Conservation (phyloP, 2,888 invertebrate genomes). For the Pogonocherus hispidulus region DNA sequence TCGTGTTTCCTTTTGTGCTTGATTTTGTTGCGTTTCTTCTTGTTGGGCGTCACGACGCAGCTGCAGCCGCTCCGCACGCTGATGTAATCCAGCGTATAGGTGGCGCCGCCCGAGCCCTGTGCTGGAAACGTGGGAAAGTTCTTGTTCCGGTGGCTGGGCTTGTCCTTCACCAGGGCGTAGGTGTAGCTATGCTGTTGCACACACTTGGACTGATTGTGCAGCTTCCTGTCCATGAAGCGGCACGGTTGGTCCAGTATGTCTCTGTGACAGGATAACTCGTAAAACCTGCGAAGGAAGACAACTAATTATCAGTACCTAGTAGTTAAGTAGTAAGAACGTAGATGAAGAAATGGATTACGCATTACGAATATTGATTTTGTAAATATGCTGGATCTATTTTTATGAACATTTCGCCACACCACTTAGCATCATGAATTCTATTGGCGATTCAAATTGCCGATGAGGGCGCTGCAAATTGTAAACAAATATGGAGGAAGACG, state of each 20-base stretch:
- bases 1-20: conserved; percentile 49
- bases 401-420: no score
- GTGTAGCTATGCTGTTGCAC: conserved; percentile 87
- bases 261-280: conserved; percentile 83
- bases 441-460: no score
- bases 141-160: conserved; percentile 65
- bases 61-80: conserved; percentile 87
- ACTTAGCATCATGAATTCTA: no score
- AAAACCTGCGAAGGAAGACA: conserved; percentile 71
- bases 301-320: neutral
- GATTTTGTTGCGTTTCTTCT: conserved; percentile 48
- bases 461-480: no score
- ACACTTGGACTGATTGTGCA: conserved; percentile 81
- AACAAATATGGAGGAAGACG: no score
- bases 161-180: conserved; percentile 84
- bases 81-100: conserved; percentile 88
- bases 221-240: conserved; percentile 78
- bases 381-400: no score
- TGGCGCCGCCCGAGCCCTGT: conserved; percentile 66
- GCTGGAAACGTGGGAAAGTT: conserved; percentile 71
- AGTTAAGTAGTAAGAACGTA: no score
- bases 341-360: no score
- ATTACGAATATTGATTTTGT: no score
- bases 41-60: conserved; percentile 78
- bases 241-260: conserved; percentile 82